Evolutionary conservation across 2,888 invertebrate genomes (phyloP).

Genomic region (Tinea trinotella): DNA sequence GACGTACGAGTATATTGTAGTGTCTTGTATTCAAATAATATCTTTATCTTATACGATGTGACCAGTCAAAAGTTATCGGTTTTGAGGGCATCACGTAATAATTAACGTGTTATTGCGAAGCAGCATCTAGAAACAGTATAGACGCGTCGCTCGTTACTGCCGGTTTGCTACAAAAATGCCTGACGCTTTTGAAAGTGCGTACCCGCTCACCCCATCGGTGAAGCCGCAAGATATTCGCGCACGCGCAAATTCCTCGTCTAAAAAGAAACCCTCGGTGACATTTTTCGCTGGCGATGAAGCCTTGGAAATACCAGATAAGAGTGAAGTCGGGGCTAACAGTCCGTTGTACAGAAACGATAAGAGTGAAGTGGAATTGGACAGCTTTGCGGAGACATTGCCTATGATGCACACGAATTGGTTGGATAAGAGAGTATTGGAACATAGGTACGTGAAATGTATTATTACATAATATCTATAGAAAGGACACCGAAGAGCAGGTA

Average conservation of each 20-base stretch:
- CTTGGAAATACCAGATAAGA: constrained; percentile 61
- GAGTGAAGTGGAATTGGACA: constrained; percentile 68
- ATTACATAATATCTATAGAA: no score
- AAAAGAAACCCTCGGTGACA: constrained; percentile 49
- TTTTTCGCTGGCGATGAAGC: constrained; percentile 55
- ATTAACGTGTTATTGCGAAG: constrained; percentile 34
- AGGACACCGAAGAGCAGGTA: no score
- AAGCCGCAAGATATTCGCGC: constrained; percentile 69
- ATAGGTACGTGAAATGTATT: constrained; percentile 61
- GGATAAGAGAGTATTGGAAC: constrained; percentile 69
- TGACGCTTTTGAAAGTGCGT: constrained; percentile 69
- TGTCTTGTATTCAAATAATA: constrained; percentile 22
- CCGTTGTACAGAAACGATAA: constrained; percentile 47
- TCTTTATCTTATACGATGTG: constrained; percentile 47
- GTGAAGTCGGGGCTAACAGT: constrained; percentile 49
- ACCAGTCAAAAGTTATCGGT: constrained; percentile 49
- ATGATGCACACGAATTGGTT: constrained; percentile 64
- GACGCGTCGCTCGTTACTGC: constrained; percentile 12
- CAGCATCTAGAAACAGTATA: constrained; percentile 11
- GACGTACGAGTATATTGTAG: not conserved
- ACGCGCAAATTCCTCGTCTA: constrained; percentile 69
- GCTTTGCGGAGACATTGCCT: constrained; percentile 66
- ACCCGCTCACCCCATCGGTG: constrained; percentile 64
- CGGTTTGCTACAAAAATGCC: constrained; percentile 53
- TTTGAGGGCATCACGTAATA: constrained; percentile 33